phyloP scores from a whole-genome alignment of 1,140 invertebrate species.

The Diplogasteroides magnus region DNA sequence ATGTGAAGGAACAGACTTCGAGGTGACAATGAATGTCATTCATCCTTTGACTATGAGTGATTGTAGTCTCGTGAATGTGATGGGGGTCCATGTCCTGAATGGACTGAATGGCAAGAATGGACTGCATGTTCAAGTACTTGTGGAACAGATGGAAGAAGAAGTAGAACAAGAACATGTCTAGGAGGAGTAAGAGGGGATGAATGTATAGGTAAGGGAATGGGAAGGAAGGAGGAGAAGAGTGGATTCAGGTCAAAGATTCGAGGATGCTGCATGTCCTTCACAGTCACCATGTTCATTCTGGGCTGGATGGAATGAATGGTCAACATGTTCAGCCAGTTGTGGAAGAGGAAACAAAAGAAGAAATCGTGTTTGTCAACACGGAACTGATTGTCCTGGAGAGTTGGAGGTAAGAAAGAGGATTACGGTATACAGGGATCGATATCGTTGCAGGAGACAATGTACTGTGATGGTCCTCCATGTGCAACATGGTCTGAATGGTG shows the following conservation, averaged over 20 bases:
- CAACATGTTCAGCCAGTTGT: conserved; percentile 22
- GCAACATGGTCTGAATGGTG: conserved; percentile 27
- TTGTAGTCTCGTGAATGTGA: conserved; percentile 23
- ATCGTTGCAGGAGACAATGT: conserved; percentile 24
- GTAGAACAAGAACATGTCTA: conserved; percentile 27
- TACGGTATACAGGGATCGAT: not conserved
- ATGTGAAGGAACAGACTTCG: conserved; percentile 37
- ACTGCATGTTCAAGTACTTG: conserved; percentile 29
- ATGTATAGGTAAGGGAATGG: conserved; percentile 16
- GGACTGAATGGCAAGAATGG: conserved; percentile 33
- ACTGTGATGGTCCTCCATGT: conserved; percentile 37
- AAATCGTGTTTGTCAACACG: conserved; percentile 29
- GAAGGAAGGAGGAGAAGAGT: not conserved
- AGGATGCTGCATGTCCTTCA: conserved; percentile 22
- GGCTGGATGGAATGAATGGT: conserved; percentile 33
- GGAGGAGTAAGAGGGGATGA: conserved; percentile 31
- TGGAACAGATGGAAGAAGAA: conserved; percentile 16
- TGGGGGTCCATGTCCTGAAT: conserved; percentile 34
- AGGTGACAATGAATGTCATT: too few species aligned
- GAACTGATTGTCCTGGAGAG: conserved; percentile 31
- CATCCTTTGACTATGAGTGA: too few species aligned
- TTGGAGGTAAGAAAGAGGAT: conserved; percentile 8
- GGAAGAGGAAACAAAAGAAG: conserved; percentile 28
- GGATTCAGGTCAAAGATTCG: conserved; percentile 17
- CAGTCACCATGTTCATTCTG: conserved; percentile 28